phyloP scores from a whole-genome alignment of 2,113 vertebrate genomes.

The Anolis carolinensis region DNA sequence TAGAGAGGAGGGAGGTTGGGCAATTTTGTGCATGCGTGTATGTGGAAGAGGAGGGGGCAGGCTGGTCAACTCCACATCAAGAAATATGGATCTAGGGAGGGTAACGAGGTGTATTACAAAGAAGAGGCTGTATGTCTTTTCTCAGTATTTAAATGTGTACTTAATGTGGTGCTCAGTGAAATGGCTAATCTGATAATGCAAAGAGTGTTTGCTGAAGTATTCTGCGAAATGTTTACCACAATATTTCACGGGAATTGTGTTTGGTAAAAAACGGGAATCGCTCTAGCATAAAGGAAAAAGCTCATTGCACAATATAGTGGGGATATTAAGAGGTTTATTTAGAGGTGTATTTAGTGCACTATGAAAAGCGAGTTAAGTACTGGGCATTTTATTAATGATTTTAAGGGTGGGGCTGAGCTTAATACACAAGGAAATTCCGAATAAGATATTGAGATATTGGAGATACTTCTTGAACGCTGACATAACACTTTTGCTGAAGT shows the following conservation, averaged over 20 bases:
- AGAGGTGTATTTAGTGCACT: constrained; percentile 67
- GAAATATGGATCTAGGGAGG: constrained; percentile 72
- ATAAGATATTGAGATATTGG: constrained; percentile 59
- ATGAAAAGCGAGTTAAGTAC: constrained; percentile 65
- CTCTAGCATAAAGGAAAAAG: constrained; percentile 74
- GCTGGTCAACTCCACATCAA: constrained; percentile 21
- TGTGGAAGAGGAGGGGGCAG: constrained; percentile 8
- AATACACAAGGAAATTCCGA: constrained; percentile 59
- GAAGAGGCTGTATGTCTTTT: constrained; percentile 72
- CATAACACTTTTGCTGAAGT: constrained; percentile 61
- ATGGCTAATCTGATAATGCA: constrained; percentile 79
- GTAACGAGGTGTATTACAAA: constrained; percentile 72
- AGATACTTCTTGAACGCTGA: constrained; percentile 61
- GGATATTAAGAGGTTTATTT: constrained; percentile 78
- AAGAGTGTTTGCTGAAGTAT: constrained; percentile 76
- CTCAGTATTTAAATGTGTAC: constrained; percentile 77
- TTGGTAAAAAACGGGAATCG: constrained; percentile 76
- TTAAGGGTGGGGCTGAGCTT: constrained; percentile 68
- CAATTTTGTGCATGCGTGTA: constrained; percentile 30
- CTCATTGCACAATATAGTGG: constrained; percentile 74
- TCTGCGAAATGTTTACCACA: constrained; percentile 78
- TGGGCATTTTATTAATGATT: constrained; percentile 67
- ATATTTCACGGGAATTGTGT: constrained; percentile 78
- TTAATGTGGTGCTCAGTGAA: constrained; percentile 78
- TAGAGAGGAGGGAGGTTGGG: not conserved